Percentiles rank a stretch among this genome's conserved stretches.
These are phyloP conservation scores for Peromyscus polionotus DNA, from an alignment of 2,113 vertebrate species.

Conservation along the genomic window DNA sequence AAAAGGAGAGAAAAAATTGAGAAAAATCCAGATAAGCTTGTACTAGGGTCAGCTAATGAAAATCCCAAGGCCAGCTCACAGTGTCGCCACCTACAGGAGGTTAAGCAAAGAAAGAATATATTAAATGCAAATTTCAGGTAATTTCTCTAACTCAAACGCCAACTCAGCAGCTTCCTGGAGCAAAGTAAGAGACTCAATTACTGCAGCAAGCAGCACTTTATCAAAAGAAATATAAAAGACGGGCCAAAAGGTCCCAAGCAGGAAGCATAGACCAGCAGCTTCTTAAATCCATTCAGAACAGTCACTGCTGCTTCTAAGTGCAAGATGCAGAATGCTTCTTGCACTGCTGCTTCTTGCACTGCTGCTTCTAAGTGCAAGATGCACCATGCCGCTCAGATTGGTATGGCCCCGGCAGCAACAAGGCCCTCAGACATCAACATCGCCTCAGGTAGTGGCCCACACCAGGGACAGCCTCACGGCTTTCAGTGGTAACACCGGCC, in stretches of 20 bases:
- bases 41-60: conserved; percentile 46
- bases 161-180: conserved; percentile 64
- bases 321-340: background rate
- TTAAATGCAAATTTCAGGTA: conserved; percentile 60
- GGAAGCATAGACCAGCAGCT: background rate
- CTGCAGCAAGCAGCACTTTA: conserved; percentile 53
- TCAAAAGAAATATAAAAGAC: conserved; percentile 67
- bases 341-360: no score
- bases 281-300: conserved; percentile 30
- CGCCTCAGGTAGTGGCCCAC: background rate
- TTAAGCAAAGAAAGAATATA: conserved; percentile 39
- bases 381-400: background rate
- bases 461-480: background rate
- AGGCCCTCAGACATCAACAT: no score
- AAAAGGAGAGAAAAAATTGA: conserved; percentile 9
- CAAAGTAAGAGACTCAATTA: conserved; percentile 65
- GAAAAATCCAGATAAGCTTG: conserved; percentile 48
- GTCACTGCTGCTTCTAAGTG: conserved; percentile 39
- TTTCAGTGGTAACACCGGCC: background rate
- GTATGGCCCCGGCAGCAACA: background rate
- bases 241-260: conserved; percentile 6
- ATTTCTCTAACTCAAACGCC: conserved; percentile 44
- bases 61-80: conserved; percentile 29
- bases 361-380: no score
- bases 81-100: conserved; percentile 34